These are phyloP conservation scores for Shargacucullia verbasci DNA, from an alignment of 2,888 invertebrate species.

Conservation along the genomic window DNA sequence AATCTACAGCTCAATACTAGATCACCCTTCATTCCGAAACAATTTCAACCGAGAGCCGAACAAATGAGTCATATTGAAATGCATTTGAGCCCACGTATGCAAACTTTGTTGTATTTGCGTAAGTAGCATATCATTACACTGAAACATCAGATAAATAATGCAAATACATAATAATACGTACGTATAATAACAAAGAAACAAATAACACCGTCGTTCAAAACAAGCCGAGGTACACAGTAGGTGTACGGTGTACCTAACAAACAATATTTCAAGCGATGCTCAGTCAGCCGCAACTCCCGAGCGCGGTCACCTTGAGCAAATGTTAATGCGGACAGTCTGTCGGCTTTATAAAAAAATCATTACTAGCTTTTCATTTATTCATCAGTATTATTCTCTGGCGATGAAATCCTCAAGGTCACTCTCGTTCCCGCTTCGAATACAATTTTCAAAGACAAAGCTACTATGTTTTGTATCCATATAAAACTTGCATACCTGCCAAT, in stretches of 20 bases:
- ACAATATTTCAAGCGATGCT: conserved; percentile 79
- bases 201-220: conserved; percentile 59
- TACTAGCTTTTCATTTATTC: conserved; percentile 75
- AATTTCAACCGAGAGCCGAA: conserved; percentile 14
- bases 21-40: conserved; percentile 21
- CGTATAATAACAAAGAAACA: conserved; percentile 51
- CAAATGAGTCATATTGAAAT: conserved; percentile 34
- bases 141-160: conserved; percentile 25
- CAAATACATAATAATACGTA: conserved; percentile 28
- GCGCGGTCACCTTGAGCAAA: conserved; percentile 87
- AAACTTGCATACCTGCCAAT: too few relatives aligned
- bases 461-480: too few relatives aligned
- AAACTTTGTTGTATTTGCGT: conserved; percentile 25
- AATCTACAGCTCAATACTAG: conserved; percentile 28
- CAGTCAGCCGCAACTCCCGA: conserved; percentile 84
- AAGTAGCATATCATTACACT: conserved; percentile 36
- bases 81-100: conserved; percentile 18
- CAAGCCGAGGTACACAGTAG: conserved; percentile 69
- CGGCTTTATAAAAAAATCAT: conserved; percentile 76
- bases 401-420: conserved; percentile 68
- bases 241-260: conserved; percentile 62
- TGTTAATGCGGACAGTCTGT: conserved; percentile 84
- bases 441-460: conserved; percentile 16
- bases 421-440: conserved; percentile 29
- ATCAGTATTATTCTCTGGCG: conserved; percentile 64